These are phyloP conservation scores for Dendrolimus punctatus DNA, from an alignment of 1,140 invertebrate genomes.

Conservation along the genomic window DNA sequence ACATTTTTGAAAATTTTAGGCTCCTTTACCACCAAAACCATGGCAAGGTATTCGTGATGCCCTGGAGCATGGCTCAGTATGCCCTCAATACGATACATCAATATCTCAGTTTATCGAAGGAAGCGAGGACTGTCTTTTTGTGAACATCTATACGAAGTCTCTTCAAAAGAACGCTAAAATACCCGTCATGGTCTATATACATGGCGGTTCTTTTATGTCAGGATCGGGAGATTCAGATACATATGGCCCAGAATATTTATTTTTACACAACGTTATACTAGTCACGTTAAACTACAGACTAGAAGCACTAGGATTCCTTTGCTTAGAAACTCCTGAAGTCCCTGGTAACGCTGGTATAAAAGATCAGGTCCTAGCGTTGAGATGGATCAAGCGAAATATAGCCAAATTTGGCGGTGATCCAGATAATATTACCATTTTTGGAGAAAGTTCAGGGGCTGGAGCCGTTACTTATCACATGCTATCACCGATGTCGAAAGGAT, in stretches of 20 bases:
- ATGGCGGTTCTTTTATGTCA: conserved; percentile 77
- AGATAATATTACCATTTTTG: conserved; percentile 70
- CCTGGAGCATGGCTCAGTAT: conserved; percentile 38
- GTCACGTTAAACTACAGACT: conserved; percentile 76
- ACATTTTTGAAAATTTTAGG: conserved; percentile 7
- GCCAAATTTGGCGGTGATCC: conserved; percentile 75
- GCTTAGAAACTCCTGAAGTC: conserved; percentile 54
- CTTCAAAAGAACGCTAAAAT: conserved; percentile 18
- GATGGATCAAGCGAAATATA: conserved; percentile 75
- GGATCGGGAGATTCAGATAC: conserved; percentile 67
- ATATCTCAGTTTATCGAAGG: conserved; percentile 16
- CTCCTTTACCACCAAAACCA: conserved; percentile 14
- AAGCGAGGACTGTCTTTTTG: conserved; percentile 71
- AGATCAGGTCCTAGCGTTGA: conserved; percentile 74
- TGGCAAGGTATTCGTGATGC: conserved; percentile 68
- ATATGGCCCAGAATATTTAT: conserved; percentile 74
- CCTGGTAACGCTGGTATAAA: conserved; percentile 74
- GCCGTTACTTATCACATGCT: conserved; percentile 67
- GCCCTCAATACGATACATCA: conserved; percentile 34
- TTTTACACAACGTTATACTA: conserved; percentile 74
- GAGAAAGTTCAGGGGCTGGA: conserved; percentile 74
- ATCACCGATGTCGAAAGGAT: conserved; percentile 68
- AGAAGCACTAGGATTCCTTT: conserved; percentile 57
- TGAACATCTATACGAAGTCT: conserved; percentile 74
- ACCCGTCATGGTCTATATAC: conserved; percentile 73